Base-by-base conservation (phyloP, 53 echinoderm and acorn worm genomes). In the Temnopleurus reevesii region DNA sequence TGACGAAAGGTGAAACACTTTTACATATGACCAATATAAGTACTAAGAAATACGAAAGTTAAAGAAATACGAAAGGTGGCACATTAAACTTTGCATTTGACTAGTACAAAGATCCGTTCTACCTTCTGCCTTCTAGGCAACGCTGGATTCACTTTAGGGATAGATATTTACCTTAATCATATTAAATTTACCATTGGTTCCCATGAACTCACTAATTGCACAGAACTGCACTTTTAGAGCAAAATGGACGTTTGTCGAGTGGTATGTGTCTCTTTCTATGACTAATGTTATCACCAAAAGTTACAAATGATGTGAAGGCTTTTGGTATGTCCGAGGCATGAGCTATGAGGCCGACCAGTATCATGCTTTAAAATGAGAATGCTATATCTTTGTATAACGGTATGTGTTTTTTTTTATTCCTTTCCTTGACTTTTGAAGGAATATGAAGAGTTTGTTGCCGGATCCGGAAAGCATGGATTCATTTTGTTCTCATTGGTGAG, bases 401-500 rank as follows among this genome's bases (percentile, higher is more conserved):
- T 31, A 35, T 65, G 8, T 41, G 0, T 79, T 19, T 65, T 47
- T 41, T 46, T 45, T 46, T 23, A 13, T 24, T 49, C 31, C 54
- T 51, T 53, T 19, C 23, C 6, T 53, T n/a, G n/a, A n/a, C n/a
- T n/a, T n/a, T n/a, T n/a, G 15, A 23, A 83, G 83, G 56, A 83
- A 54, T 83, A 12, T 26, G 36, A 55, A 56, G 55, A 36, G 8
- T 83, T 56, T 25, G 55, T 83, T 35, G 28, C 29, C 19, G 83
- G 57, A 23, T 83, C 83, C n/a, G 56, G 56, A 15, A 38, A 83
- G 30, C n/a, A 83, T 83, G 83, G 83, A 4, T 83, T 83, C 53
- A 83, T 83, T 12, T 34, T 83, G 33, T 83, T 83, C 36, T 54
- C 83, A 49, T 19, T 83, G 56, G 83, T 83, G 55, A 83, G 80